A percentile compares a stretch with the other conserved stretches of the same genome.
These are phyloP conservation scores for Amia ocellicauda DNA, from an alignment of 2,113 vertebrate species.

Conservation along the genomic window DNA sequence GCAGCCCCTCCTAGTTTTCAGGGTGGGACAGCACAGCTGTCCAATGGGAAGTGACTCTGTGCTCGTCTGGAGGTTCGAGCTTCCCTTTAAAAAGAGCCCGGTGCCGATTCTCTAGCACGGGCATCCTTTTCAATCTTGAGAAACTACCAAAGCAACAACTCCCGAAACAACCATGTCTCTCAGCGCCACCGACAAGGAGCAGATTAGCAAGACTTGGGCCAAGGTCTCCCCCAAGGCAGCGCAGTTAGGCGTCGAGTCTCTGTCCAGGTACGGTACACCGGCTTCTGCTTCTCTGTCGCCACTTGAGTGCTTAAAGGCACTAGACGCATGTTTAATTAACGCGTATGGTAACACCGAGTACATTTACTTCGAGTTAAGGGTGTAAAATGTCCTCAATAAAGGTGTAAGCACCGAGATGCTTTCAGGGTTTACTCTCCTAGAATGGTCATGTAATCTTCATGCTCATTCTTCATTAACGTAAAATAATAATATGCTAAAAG, in stretches of 20 bases:
- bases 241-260: conserved; percentile 17
- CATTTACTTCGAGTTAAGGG: too few relatives aligned
- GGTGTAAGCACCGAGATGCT: too few relatives aligned
- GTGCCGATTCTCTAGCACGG: neutral
- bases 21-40: neutral
- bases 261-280: conserved; percentile 10
- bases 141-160: neutral
- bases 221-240: conserved; percentile 6
- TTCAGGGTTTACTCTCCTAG: too few relatives aligned
- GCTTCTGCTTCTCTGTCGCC: neutral
- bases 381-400: too few relatives aligned
- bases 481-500: too few relatives aligned
- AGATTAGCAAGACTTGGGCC: conserved; percentile 19
- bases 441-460: too few relatives aligned
- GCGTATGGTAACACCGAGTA: too few relatives aligned
- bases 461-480: too few relatives aligned
- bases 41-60: neutral
- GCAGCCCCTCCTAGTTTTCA: neutral
- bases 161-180: conserved; percentile 32
- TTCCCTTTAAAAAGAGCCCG: conserved; percentile 1
- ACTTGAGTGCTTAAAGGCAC: too few relatives aligned
- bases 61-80: neutral
- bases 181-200: conserved; percentile 25
- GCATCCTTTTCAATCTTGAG: neutral
- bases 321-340: too few relatives aligned